These are phyloP conservation scores for Crocodylus rhombifer DNA, from an alignment of 2,797 vertebrate genomes.

Conservation along the genomic window DNA sequence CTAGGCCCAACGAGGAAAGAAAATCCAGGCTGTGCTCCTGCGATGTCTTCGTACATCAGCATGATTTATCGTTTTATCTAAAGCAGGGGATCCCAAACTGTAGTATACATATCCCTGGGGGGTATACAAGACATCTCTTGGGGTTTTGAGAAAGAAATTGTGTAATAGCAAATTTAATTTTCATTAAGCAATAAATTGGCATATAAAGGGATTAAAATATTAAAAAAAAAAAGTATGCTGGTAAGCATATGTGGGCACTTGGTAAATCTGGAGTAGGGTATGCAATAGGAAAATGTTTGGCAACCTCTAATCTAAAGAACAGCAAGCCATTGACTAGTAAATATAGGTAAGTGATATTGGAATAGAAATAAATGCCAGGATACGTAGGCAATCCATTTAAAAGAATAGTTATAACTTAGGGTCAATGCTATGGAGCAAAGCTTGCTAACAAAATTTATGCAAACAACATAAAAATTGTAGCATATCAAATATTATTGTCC, in stretches of 20 bases:
- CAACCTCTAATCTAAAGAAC: background rate
- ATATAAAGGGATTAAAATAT: no score
- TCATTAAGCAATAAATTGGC: no score
- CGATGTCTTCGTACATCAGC: background rate
- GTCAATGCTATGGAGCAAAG: background rate
- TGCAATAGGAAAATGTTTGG: no score
- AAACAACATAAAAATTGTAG: background rate
- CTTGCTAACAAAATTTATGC: background rate
- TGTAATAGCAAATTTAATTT: no score
- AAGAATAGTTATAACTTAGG: background rate
- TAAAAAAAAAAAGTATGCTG: no score
- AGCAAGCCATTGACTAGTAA: background rate
- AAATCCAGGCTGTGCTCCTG: background rate
- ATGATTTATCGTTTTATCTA: background rate
- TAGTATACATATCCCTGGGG: no score
- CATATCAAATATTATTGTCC: background rate
- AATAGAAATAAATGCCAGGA: background rate
- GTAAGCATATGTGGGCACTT: no score
- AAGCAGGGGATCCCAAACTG: no score
- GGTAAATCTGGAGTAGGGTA: no score
- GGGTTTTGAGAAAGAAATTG: no score
- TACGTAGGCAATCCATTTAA: rapidly evolving
- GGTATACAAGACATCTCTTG: no score
- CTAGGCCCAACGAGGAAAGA: background rate
- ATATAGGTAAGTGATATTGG: background rate